Evolutionary conservation across 2,888 invertebrate species (phyloP).

Genomic region (Dicyrtoma fusca): DNA sequence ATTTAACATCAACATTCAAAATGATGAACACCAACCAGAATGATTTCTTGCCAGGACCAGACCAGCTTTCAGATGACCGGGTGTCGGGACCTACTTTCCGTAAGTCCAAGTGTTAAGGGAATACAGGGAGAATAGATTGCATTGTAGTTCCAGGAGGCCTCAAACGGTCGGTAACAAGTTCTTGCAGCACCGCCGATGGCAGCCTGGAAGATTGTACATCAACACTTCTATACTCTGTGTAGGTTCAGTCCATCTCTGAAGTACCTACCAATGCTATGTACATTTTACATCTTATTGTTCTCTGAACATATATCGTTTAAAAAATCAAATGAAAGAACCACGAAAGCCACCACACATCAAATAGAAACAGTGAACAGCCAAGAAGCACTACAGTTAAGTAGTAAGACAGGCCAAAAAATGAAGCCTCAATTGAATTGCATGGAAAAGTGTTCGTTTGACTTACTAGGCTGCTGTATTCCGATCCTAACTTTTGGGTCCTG

Average conservation of each 20-base stretch:
- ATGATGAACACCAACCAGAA: constrained; percentile 10
- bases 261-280: too few species aligned
- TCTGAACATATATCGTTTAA: neutral
- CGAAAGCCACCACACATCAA: neutral
- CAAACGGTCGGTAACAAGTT: too few species aligned
- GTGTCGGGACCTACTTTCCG: neutral
- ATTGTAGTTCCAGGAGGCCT: too few species aligned
- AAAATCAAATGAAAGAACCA: neutral
- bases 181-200: too few species aligned
- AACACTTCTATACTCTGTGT: constrained; percentile 9
- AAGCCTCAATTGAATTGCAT: too few species aligned
- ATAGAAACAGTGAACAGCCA: neutral
- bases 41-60: constrained; percentile 20
- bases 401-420: too few species aligned
- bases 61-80: neutral
- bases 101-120: neutral
- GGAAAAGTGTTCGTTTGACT: too few species aligned
- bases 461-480: too few species aligned
- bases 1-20: neutral
- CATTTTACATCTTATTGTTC: neutral
- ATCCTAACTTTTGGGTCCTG: too few species aligned
- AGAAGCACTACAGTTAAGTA: too few species aligned
- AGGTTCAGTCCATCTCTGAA: constrained; percentile 15
- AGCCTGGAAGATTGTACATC: too few species aligned
- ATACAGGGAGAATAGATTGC: neutral